phyloP scores from a whole-genome alignment of 2,113 vertebrate species.

The Ariopsis seemanni region DNA sequence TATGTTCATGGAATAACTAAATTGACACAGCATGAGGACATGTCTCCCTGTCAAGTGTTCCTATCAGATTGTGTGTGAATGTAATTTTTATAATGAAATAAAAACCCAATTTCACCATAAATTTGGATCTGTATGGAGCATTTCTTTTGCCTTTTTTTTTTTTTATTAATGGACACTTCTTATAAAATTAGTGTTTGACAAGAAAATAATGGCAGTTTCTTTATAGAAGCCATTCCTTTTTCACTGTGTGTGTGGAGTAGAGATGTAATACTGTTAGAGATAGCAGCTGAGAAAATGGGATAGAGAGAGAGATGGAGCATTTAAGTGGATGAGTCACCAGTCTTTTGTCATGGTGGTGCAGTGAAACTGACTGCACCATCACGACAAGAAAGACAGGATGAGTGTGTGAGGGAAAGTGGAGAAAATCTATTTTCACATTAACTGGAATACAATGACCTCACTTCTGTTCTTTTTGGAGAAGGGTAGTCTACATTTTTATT shows the following conservation, averaged over 20 bases:
- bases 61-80: constrained; percentile 57
- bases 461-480: constrained; percentile 8
- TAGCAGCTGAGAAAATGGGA: constrained; percentile 22
- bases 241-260: constrained; percentile 22
- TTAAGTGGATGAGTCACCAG: constrained; percentile 62
- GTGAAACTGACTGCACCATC: constrained; percentile 54
- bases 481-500: background rate
- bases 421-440: constrained; percentile 17
- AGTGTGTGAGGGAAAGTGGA: constrained; percentile 32
- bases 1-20: constrained; percentile 4
- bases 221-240: constrained; percentile 24
- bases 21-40: constrained; percentile 42
- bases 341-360: constrained; percentile 59
- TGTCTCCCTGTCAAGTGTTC: constrained; percentile 29
- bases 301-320: constrained; percentile 51
- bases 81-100: constrained; percentile 65
- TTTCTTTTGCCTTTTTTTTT: background rate
- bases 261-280: constrained; percentile 39
- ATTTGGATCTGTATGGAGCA: background rate
- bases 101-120: constrained; percentile 54
- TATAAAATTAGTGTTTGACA: constrained; percentile 12
- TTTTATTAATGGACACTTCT: background rate
- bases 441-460: background rate
- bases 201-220: constrained; percentile 19
- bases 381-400: constrained; percentile 43